Evolutionary conservation across 1,140 invertebrate genomes (phyloP).

Genomic region (Pteromalus puparum): DNA sequence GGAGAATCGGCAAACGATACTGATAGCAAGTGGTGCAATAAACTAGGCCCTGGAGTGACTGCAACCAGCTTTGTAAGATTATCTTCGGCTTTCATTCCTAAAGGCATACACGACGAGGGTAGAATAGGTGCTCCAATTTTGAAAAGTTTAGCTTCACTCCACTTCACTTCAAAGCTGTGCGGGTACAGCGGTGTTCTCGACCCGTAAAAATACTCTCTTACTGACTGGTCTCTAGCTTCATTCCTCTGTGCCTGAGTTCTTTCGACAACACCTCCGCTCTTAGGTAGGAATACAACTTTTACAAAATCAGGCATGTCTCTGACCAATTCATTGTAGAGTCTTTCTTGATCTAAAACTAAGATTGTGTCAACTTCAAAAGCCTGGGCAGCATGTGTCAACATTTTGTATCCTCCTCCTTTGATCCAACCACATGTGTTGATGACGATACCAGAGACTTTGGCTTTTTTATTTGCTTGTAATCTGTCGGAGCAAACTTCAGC

Average conservation of each 20-base stretch:
- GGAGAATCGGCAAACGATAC: constrained; percentile 88
- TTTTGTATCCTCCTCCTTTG: constrained; percentile 90
- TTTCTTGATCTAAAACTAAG: constrained; percentile 96
- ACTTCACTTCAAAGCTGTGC: constrained; percentile 93
- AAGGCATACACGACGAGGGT: constrained; percentile 95
- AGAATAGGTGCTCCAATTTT: constrained; percentile 96
- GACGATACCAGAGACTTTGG: constrained; percentile 93
- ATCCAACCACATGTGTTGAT: constrained; percentile 99
- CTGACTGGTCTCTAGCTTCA: constrained; percentile 87
- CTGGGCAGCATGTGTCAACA: constrained; percentile 89
- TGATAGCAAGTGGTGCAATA: constrained; percentile 92
- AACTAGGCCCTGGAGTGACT: constrained; percentile 83
- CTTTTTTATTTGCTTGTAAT: constrained; percentile 91
- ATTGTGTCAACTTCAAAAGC: constrained; percentile 97
- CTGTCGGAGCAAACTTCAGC: constrained; percentile 91
- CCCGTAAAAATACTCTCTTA: constrained; percentile 98
- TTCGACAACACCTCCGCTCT: constrained; percentile 97
- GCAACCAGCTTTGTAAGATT: constrained; percentile 93
- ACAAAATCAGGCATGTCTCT: constrained; percentile 95
- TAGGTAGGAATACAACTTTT: constrained; percentile 94
- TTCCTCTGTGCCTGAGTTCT: constrained; percentile 82
- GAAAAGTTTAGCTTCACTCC: constrained; percentile 90
- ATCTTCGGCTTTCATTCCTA: constrained; percentile 96
- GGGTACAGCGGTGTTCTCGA: constrained; percentile 89
- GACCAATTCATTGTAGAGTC: constrained; percentile 95